Evolutionary conservation across 30 jellyfish, hydroid and myxozoan species (phyloP), one percentile per base, ranked within the genome.

Genomic region (Hydra vulgaris): DNA sequence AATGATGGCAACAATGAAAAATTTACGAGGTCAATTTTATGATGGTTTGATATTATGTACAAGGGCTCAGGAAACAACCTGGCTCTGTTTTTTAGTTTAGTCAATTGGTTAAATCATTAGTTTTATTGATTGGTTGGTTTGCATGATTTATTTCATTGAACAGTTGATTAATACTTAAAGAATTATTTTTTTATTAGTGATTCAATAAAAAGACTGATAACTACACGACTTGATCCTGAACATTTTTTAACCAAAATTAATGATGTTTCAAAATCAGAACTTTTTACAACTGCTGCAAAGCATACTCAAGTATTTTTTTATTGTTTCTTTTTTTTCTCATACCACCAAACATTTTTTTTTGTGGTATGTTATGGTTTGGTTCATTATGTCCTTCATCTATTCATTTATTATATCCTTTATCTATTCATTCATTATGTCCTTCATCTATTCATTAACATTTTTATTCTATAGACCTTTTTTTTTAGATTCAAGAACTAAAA

Each of bases 171-270:
- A 56, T 56, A 56, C 18, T 56, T 56, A 56, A 15, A 56, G n/a
- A 56, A 56, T 3, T 68, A 3, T 68, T 68, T 68, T 78, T 1
- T 23, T 78, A 27, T 78, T 23, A 92, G 98, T 40, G 98, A 92
- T 25, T 87, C 86, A 18, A 92, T 92, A 66, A 92, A 92, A 66
- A 85, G 90, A n/a, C 71, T 89, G 23, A 88, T 92, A 53, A 92
- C 94, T 7, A 92, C 96, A 0, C 78, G 98, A 66, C 88, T 92
- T 74, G 98, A 92, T 74, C 84, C 94, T 26, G 98, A 92, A 66
- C 98, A 86, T 84, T 92, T 92, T 84, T 72, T 92, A 54, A 87
- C 98, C 7, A 92, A 92, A 73, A 92, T 92, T 8, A 77, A 85
- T 66, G 88, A 92, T 72, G 96, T 92, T 25, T 85, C 96, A 21